Evolutionary conservation across 2,888 invertebrate species (phyloP).

Genomic region (Ochropleura plecta): DNA sequence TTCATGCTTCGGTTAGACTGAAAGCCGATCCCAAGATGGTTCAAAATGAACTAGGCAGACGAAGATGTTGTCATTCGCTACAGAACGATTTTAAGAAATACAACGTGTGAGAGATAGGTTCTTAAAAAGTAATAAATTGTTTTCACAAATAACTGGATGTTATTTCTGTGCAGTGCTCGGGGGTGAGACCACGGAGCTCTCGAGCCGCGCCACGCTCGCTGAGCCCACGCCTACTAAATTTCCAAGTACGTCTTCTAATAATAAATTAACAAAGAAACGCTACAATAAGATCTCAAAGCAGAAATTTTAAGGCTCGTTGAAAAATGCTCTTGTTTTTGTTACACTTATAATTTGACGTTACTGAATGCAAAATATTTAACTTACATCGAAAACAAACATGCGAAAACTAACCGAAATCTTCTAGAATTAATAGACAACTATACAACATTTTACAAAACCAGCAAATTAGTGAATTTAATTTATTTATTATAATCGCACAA

Average conservation of each 20-base stretch:
- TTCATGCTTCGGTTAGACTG: not conserved
- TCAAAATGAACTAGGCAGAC: not conserved
- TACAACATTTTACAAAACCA: not conserved
- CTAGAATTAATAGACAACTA: not conserved
- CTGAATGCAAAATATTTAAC: not conserved
- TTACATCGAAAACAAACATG: not conserved
- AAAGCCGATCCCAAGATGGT: no score
- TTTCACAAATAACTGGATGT: constrained; percentile 76
- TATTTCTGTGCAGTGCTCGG: constrained; percentile 89
- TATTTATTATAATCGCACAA: not conserved
- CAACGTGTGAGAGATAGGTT: not conserved
- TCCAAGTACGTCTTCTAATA: constrained; percentile 90
- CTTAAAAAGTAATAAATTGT: constrained; percentile 37
- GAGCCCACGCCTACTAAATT: constrained; percentile 91
- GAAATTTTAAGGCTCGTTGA: constrained; percentile 3
- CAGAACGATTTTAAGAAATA: not conserved
- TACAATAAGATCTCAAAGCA: constrained; percentile 82
- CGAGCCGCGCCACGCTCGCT: constrained; percentile 88
- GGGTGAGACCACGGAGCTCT: constrained; percentile 85
- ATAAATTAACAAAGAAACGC: constrained; percentile 71
- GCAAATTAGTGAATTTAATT: not conserved
- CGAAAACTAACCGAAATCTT: not conserved
- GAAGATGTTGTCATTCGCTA: not conserved
- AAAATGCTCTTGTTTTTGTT: not conserved
- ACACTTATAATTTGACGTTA: not conserved